These are phyloP conservation scores for Chlorocebus sabaeus DNA, from an alignment of 2,113 vertebrate species.

Conservation along the genomic window DNA sequence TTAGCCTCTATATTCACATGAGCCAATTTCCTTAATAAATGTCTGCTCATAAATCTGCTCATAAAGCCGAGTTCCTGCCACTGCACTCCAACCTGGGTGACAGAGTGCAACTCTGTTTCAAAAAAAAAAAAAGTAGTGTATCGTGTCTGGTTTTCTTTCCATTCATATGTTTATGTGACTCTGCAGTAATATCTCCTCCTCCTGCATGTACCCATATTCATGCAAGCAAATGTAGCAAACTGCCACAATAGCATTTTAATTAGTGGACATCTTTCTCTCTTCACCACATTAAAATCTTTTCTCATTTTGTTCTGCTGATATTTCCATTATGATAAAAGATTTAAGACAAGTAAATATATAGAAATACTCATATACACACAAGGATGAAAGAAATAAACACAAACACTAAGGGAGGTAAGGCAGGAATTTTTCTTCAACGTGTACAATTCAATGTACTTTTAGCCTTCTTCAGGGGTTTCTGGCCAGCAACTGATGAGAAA, in stretches of 20 bases:
- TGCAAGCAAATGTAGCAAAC: background rate
- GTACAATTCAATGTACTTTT: background rate
- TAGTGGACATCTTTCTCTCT: background rate
- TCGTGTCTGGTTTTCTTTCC: background rate
- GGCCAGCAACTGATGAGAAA: background rate
- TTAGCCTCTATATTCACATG: background rate
- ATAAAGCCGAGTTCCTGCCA: too few relatives aligned
- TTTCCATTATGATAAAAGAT: background rate
- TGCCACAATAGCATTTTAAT: background rate
- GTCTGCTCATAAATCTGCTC: background rate
- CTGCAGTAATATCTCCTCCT: background rate
- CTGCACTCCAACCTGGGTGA: too few relatives aligned
- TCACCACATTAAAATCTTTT: background rate
- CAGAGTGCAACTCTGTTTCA: too few relatives aligned
- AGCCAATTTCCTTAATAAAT: background rate
- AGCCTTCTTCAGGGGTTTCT: background rate
- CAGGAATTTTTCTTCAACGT: background rate
- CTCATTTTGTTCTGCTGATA: background rate
- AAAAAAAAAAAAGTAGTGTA: too few relatives aligned
- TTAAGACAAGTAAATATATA: background rate
- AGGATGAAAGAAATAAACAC: background rate
- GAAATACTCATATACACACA: background rate
- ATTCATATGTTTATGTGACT: background rate
- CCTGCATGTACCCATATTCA: too few relatives aligned
- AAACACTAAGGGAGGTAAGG: background rate